Evolutionary conservation across 2,888 invertebrate species (phyloP), one percentile per base, ranked within the genome.

Genomic region (Hypolimnas misippus): DNA sequence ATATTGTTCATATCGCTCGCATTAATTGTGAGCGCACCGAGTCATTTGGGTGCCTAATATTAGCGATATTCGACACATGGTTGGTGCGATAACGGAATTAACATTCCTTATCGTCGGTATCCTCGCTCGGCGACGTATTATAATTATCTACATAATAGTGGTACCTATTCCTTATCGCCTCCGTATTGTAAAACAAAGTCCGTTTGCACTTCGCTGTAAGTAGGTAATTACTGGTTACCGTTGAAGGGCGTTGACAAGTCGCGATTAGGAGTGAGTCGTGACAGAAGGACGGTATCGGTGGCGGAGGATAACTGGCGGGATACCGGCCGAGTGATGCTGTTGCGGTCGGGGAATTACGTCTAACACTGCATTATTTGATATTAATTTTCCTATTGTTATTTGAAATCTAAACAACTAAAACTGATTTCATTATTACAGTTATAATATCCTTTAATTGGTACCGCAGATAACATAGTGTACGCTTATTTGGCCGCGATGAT

Each of bases 1-100:
- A 60, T 66, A 62, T 33, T 62, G 10, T 35, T 17, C 19, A 14
- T 35, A 59, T 53, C 35, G 3, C 12, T 44, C 3, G 10, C 55
- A 52, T 57, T 57, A 55, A 58, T 71, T 67, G 72, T 70, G 63
- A 46, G 65, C 53, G 14, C 2, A 14, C n/a, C 29, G 29, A 14
- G 10, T 38, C 35, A 54, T 21, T 42, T 42, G 1, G 42, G 16
- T 21, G 42, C 29, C 42, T 17, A 29, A 44, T 46, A 21, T 31
- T 55, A 25, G 42, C 55, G 44, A 55, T 44, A 55, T 46, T 56
- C 31, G 46, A 33, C 56, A 19, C 55, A 55, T 40, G 55, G 29
- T 21, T 29, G 33, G 10, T 7, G 14, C 44, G 52, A 62, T 38
- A 42, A 40, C 16, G 42, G 31, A 60, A 62, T 62, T 62, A 62